These are phyloP conservation scores for Centropristis striata DNA, from an alignment of 2,113 vertebrate genomes.

Conservation along the genomic window DNA sequence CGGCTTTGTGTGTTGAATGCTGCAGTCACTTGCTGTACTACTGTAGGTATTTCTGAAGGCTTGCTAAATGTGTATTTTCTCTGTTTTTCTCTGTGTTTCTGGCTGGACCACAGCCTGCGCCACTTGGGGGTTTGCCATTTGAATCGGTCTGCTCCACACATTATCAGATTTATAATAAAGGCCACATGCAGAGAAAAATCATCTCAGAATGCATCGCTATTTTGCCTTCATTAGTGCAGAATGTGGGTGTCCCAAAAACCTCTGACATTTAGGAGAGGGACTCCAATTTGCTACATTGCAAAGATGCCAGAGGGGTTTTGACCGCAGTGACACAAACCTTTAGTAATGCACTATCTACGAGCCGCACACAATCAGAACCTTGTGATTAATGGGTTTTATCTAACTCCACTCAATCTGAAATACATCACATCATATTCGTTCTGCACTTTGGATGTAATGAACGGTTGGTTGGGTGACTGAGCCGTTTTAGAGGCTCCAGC, in stretches of 20 bases:
- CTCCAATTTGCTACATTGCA: slow-evolving; percentile 2
- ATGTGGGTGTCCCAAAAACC: neutral
- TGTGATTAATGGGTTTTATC: slow-evolving; percentile 1
- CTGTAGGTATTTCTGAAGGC: too few relatives aligned
- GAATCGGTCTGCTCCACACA: too few relatives aligned
- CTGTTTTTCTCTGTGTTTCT: too few relatives aligned
- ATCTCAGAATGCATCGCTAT: too few relatives aligned
- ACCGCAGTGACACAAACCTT: slow-evolving; percentile 9
- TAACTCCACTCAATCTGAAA: slow-evolving; percentile 17
- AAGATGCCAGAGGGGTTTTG: neutral
- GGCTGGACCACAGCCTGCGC: too few relatives aligned
- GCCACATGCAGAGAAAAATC: too few relatives aligned
- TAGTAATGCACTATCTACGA: neutral
- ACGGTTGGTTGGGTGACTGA: slow-evolving; percentile 49
- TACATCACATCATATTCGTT: slow-evolving; percentile 43
- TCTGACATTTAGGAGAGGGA: slow-evolving; percentile 15
- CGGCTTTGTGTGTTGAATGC: too few relatives aligned
- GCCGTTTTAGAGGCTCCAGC: slow-evolving; percentile 61
- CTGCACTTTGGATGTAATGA: slow-evolving; percentile 46
- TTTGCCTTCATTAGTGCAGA: neutral
- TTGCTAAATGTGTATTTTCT: too few relatives aligned
- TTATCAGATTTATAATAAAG: neutral
- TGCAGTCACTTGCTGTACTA: too few relatives aligned
- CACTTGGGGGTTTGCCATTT: too few relatives aligned
- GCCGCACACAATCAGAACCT: slow-evolving; percentile 5